Evolutionary conservation across 2,113 vertebrate species (phyloP).

Genomic region (Probosciger aterrimus): DNA sequence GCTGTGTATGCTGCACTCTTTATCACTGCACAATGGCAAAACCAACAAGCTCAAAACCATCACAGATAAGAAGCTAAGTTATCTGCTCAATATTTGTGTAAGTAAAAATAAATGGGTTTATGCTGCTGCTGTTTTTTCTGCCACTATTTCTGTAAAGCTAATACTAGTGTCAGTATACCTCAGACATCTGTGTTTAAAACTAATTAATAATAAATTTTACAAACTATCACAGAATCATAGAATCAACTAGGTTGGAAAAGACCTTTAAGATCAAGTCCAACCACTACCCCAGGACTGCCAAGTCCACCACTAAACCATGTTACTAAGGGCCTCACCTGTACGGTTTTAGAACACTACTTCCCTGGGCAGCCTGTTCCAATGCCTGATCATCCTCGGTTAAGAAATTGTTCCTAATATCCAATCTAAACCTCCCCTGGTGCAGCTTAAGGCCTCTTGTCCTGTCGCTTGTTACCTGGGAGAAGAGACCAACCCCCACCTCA

Average conservation of each 20-base stretch:
- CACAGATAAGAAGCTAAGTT: not conserved
- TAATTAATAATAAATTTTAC: not conserved
- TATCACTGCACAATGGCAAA: not conserved
- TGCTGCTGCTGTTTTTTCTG: not conserved
- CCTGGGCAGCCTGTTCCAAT: not conserved
- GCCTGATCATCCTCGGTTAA: not conserved
- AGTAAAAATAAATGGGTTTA: not conserved
- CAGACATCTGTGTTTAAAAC: not conserved
- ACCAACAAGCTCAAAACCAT: not conserved
- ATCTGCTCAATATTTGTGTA: not conserved
- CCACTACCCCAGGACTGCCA: not conserved
- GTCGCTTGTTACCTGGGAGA: not conserved
- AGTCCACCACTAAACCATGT: not conserved
- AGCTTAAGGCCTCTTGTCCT: not conserved
- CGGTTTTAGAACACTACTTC: not conserved
- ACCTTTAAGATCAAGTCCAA: not conserved
- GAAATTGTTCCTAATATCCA: not conserved
- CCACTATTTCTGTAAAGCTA: not conserved
- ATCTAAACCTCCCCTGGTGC: not conserved
- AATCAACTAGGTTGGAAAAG: not conserved
- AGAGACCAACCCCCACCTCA: not conserved
- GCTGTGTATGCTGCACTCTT: not conserved
- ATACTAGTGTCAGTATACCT: not conserved
- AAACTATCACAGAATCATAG: not conserved
- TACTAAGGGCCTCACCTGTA: not conserved